phyloP scores from a whole-genome alignment of 2,113 vertebrate genomes.

The Crotalus horridus region DNA sequence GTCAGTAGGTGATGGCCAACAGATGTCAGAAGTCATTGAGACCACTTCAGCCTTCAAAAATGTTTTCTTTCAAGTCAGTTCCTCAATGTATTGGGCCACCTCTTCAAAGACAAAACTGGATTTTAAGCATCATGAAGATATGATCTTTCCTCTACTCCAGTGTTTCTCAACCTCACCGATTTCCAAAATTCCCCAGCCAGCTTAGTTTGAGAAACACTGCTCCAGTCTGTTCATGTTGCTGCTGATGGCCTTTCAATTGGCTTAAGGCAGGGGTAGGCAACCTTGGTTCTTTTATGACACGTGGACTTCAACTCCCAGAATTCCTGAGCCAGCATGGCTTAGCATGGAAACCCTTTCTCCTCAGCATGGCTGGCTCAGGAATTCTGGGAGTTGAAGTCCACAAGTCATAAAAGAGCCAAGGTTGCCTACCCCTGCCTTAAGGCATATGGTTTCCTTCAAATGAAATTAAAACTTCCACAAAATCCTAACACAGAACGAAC shows the following conservation, averaged over 20 bases:
- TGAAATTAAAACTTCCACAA: neutral
- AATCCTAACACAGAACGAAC: too few species aligned
- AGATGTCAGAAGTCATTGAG: neutral
- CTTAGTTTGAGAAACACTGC: neutral
- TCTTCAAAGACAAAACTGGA: neutral
- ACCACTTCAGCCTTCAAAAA: neutral
- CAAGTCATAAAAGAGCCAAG: too few species aligned
- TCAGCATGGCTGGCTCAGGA: too few species aligned
- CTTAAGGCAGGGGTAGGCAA: neutral
- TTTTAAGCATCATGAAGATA: neutral
- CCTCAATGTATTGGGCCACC: neutral
- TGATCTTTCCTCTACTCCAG: neutral
- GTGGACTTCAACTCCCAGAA: too few species aligned
- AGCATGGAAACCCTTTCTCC: too few species aligned
- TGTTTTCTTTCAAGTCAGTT: neutral
- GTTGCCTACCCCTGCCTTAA: neutral
- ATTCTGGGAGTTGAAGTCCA: too few species aligned
- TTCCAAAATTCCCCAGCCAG: too few species aligned
- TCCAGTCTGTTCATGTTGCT: neutral
- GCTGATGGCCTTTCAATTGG: neutral
- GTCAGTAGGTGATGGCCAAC: neutral
- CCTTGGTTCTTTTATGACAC: too few species aligned
- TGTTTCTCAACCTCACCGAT: neutral
- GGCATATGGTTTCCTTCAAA: neutral
- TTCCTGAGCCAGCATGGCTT: too few species aligned